phyloP scores from a whole-genome alignment of 2,888 invertebrate species.

The Pandemis corylana region DNA sequence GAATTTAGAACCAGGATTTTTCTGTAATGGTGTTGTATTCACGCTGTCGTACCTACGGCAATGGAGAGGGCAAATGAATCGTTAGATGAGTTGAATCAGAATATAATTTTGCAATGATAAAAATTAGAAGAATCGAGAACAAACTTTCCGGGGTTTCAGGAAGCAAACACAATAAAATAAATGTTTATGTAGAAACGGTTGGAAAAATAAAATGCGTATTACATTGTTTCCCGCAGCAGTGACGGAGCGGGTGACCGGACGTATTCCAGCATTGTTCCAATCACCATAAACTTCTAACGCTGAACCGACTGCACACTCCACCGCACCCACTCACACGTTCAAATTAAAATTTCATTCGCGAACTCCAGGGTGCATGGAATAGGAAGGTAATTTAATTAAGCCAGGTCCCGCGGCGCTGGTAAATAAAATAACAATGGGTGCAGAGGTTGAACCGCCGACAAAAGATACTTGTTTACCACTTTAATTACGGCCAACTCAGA shows the following conservation, averaged over 20 bases:
- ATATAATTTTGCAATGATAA: not conserved
- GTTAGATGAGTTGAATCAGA: not conserved
- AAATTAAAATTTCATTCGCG: slow-evolving; percentile 44
- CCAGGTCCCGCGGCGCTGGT: slow-evolving; percentile 43
- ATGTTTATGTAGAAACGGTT: slow-evolving; percentile 11
- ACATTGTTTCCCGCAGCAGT: slow-evolving; percentile 26
- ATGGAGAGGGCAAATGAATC: not conserved
- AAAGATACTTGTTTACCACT: slow-evolving; percentile 51
- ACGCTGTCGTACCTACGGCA: not conserved
- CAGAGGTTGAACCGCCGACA: slow-evolving; percentile 41
- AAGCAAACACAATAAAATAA: not conserved
- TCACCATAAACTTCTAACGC: slow-evolving; percentile 40
- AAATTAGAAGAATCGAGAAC: not conserved
- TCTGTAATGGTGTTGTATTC: slow-evolving; percentile 9
- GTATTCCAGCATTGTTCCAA: slow-evolving; percentile 35
- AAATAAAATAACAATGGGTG: slow-evolving; percentile 47
- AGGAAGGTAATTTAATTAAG: slow-evolving; percentile 52
- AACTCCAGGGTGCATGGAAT: slow-evolving; percentile 43
- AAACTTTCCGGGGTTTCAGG: not conserved
- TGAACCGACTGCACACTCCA: slow-evolving; percentile 24
- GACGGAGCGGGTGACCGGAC: slow-evolving; percentile 12
- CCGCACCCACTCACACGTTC: slow-evolving; percentile 34
- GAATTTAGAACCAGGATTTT: slow-evolving; percentile 20
- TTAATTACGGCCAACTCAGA: slow-evolving; percentile 53
- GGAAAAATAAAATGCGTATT: slow-evolving; percentile 26